Conservation (phyloP, 2,888 invertebrate species). For the Emmelina monodactyla region DNA sequence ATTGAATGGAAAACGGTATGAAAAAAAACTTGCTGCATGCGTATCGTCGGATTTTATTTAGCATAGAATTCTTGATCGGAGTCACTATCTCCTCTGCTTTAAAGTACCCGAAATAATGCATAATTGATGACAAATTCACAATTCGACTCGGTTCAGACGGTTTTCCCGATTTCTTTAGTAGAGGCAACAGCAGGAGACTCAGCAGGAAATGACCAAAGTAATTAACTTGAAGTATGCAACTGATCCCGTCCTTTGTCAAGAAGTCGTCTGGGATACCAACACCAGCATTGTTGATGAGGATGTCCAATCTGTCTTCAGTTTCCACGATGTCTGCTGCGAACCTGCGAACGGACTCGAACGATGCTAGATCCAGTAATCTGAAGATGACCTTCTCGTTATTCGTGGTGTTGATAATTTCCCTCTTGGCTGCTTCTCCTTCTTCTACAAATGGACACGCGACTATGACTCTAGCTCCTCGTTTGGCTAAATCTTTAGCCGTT, state of each 20-base stretch:
- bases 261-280: slow-evolving; percentile 64
- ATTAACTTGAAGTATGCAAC: slow-evolving; percentile 88
- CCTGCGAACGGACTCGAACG: slow-evolving; percentile 73
- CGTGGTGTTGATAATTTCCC: slow-evolving; percentile 66
- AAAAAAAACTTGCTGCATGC: slow-evolving; percentile 73
- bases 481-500: slow-evolving; percentile 34
- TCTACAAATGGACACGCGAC: slow-evolving; percentile 35
- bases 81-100: slow-evolving; percentile 71
- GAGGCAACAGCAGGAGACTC: slow-evolving; percentile 83
- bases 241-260: slow-evolving; percentile 79
- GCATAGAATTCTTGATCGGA: slow-evolving; percentile 59
- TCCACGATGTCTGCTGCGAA: slow-evolving; percentile 78
- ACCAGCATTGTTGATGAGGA: slow-evolving; percentile 88
- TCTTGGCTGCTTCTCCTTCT: slow-evolving; percentile 38
- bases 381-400: slow-evolving; percentile 71
- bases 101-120: slow-evolving; percentile 70
- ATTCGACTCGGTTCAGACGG: slow-evolving; percentile 71
- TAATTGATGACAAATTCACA: slow-evolving; percentile 75
- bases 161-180: slow-evolving; percentile 66
- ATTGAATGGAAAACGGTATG: slow-evolving; percentile 72
- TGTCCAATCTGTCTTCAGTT: slow-evolving; percentile 74
- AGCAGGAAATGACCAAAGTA: slow-evolving; percentile 91
- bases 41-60: slow-evolving; percentile 53
- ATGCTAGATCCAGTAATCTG: slow-evolving; percentile 75
- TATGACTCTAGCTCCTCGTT: slow-evolving; percentile 34